Evolutionary conservation across 2,113 vertebrate species (phyloP).

Genomic region (Sialia sialis): DNA sequence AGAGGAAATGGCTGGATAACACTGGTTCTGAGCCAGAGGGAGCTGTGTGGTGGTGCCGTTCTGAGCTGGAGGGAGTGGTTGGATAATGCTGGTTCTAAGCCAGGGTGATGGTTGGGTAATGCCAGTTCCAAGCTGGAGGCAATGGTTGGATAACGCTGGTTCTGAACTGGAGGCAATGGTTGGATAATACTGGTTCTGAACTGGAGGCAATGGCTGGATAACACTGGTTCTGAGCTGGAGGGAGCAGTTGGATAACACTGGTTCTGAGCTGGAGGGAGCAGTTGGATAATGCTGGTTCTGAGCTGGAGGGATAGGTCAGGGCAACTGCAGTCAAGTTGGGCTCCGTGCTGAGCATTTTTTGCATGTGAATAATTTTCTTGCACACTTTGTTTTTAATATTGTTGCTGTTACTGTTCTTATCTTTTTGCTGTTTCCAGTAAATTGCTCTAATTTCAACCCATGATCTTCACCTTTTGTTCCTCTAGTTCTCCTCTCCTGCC

Average conservation of each 20-base stretch:
- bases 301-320: not conserved
- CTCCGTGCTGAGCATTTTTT: not conserved
- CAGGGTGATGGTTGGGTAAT: rapidly evolving
- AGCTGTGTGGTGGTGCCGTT: too few relatives aligned
- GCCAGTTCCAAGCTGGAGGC: not conserved
- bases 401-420: not conserved
- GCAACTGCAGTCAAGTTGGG: not conserved
- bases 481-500: not conserved
- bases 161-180: not conserved
- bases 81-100: rapidly evolving
- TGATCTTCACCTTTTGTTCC: not conserved
- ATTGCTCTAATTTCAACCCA: not conserved
- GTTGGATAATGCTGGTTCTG: rapidly evolving
- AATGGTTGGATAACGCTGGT: not conserved
- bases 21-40: too few relatives aligned
- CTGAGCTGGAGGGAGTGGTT: rapidly evolving
- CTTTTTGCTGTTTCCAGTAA: not conserved
- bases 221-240: rapidly evolving
- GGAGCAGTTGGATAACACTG: rapidly evolving
- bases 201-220: rapidly evolving
- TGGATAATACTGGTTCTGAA: not conserved
- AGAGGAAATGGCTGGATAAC: too few relatives aligned
- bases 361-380: not conserved
- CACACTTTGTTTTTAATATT: not conserved
- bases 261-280: rapidly evolving